Evolutionary conservation across 2,888 invertebrate genomes (phyloP), one percentile per base, ranked within the genome.

Genomic region (Amphipyra berbera): DNA sequence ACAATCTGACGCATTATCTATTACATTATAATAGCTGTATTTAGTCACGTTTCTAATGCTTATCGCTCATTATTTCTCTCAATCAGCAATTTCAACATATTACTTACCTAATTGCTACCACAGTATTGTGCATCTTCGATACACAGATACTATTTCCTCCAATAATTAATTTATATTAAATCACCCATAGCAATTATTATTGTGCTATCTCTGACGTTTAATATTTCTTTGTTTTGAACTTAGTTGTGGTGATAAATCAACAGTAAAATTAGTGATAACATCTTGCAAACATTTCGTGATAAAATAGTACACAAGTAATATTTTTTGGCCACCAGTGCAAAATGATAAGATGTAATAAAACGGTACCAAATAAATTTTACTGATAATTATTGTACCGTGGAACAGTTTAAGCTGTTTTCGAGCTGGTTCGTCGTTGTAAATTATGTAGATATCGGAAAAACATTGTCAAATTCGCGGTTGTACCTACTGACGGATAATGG

Each of bases 201-300:
- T 48, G n/a, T 33, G 7, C 10, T 73, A 73, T 67, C 69, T 55
- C 52, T 58, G 57, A 52, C 63, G 57, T 44, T 21, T 15, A 9
- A 27, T 27, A 49, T 45, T 54, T 62, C 70, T 71, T 71, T 71
- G 63, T 74, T 68, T 63, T 48, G 30, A 55, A 61, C 52, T 53
- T 59, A 30, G 9, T 15, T 9, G n/a, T 48, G 12, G 8, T 47
- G 61, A 61, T 73, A 67, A 68, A 68, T 52, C 41, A 45, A 21
- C 27, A 60, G 53, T 15, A 50, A 54, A 57, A 33, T 27, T 48
- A 60, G 40, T 58, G 61, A 70, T 70, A 53, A 68, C 30, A 62
- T 41, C 40, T 54, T 41, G 50, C 30, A 68, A 57, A 68, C 46
- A 54, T 49, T 48, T n/a, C 8, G 42, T 8, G 68, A 61, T 69